Percentiles rank a stretch among this genome's conserved stretches.
Evolutionary conservation across 2,888 invertebrate species (phyloP).

Genomic region (Morinoia aosen): DNA sequence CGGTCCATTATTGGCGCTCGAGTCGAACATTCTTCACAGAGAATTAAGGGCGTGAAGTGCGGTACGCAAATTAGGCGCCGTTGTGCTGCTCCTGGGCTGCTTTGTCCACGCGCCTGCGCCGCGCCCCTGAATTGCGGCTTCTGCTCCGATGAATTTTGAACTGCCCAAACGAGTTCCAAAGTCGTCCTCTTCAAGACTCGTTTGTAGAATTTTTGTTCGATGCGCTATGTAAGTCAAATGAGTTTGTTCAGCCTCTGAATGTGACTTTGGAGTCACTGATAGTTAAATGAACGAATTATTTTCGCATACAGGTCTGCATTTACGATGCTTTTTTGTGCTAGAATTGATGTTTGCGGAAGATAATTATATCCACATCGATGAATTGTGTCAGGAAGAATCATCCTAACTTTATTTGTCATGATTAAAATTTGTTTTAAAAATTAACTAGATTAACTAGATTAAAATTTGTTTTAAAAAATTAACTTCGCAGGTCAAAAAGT

Average conservation of each 20-base stretch:
- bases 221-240: not conserved
- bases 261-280: not conserved
- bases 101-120: not conserved
- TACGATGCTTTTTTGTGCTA: not conserved
- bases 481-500: not conserved
- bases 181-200: slow-evolving; percentile 28
- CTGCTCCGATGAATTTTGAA: not conserved
- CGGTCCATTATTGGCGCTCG: not conserved
- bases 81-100: not conserved
- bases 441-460: too few species aligned
- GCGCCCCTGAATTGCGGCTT: not conserved
- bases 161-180: not conserved
- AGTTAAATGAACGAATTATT: not conserved
- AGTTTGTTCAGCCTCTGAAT: not conserved
- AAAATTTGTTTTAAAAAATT: too few species aligned
- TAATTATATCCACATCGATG: too few species aligned
- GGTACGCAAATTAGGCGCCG: slow-evolving; percentile 27
- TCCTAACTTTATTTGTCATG: too few species aligned
- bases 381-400: too few species aligned
- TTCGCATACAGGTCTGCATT: not conserved
- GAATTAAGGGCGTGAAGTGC: slow-evolving; percentile 8
- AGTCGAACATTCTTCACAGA: not conserved
- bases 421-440: too few species aligned
- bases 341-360: too few species aligned
- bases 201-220: not conserved